Base-by-base conservation (phyloP, 2,797 vertebrate species). In the Simalia tracyae region DNA sequence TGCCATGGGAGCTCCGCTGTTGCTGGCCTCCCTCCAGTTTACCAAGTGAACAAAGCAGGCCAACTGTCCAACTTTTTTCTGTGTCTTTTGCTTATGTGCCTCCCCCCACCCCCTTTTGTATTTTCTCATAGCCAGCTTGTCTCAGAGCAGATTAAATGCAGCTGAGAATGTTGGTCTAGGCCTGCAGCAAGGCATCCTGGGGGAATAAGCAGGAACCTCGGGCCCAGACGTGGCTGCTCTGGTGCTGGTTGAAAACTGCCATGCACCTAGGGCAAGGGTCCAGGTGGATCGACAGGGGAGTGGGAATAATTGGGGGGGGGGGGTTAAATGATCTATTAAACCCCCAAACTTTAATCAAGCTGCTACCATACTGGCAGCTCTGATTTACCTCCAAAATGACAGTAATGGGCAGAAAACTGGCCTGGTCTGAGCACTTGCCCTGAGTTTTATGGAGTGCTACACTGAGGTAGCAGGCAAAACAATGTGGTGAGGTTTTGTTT, bases 91-190 rank as follows among this genome's bases (percentile, higher is more conserved):
- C 98, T 98, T 97, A 94, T 97, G 97, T 94, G 97, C 97, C 97
- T 96, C 97, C 96, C 97, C 42, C 81, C 60, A 15, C 50, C 31
- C 31, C 84, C 50, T 72, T 98, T 97, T 97, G 97, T 98, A 97
- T 98, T 98, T 98, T 98, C 98, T 98, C 99, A 98, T 99, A 99
- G 99, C 98, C 99, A 98, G 98, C 98, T 98, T 98, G 99, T 99
- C 99, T 99, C 98, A 99, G 98, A 98, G 98, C 98, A 99, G 99
- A 99, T 99, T 99, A 98, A 99, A 99, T 98, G 98, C 99, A 99
- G 99, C 99, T 99, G 99, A 99, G 99, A 99, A 99, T 99, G 99
- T 98, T 96, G 98, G 98, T 98, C 98, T 98, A 97, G 98, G 98
- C 98, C 98, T 97, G 98, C 98, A 98, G 98, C 93, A 92, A 95